Evolutionary conservation across 2,888 invertebrate species (phyloP), one percentile per base, ranked within the genome.

Genomic region (Drosophila rellima): DNA sequence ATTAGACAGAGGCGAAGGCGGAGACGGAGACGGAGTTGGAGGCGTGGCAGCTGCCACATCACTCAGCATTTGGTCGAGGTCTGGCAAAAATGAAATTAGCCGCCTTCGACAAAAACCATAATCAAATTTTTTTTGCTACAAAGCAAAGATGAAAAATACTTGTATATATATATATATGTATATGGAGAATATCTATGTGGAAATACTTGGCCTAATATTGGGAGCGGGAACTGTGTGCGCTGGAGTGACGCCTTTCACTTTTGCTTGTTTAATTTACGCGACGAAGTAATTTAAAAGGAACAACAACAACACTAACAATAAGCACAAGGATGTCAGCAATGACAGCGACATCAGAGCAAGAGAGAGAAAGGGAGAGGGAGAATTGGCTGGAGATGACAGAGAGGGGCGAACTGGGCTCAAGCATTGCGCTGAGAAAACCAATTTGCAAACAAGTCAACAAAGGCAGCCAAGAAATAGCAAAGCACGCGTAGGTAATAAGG

Each of bases 371-470:
- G 13, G 17, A 26, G 26, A 47, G 26, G 15, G 56, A 29, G 55
- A 17, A 23, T 18, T 45, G 42, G 47, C 18, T 23, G 3, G 26
- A 47, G 56, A 42, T 1, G 33, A 13, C n/a, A 10, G 26, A 26
- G 6, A 6, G n/a, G 15, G n/a, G 26, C 5, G 5, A 77, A 57
- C 71, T 60, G 72, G 71, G 50, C 74, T 70, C 69, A 78, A 65
- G 71, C 61, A 74, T 72, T 70, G 55, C 69, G 56, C 66, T 74
- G 73, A 60, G 64, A 70, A 89, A 89, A 78, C 90, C 88, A 85
- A 89, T 85, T 85, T 89, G 83, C 90, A 85, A 88, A 85, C 82
- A 89, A 89, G 80, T 73, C 88, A 89, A 82, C 85, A 82, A 88
- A 78, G 69, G 56, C 70, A 61, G 37, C 37, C 40, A 37, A 29